phyloP scores from a whole-genome alignment of 2,113 vertebrate genomes.

The Boulengeromyrus knoepffleri region DNA sequence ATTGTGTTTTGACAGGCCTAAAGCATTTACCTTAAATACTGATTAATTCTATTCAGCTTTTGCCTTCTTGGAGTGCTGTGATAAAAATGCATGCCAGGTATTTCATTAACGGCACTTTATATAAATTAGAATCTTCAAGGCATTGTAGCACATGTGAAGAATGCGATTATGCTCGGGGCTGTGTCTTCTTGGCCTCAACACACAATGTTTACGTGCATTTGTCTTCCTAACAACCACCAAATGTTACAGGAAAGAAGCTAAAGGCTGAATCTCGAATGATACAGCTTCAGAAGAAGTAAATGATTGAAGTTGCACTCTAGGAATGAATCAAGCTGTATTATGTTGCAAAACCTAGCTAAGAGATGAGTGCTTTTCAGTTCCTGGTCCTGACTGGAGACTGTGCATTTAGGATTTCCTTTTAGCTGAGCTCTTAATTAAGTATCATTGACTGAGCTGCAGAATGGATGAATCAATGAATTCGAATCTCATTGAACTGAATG shows the following conservation, averaged over 20 bases:
- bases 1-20: background rate
- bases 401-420: background rate
- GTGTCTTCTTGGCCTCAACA: background rate
- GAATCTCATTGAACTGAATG: background rate
- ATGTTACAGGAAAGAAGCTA: background rate
- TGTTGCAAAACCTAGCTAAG: background rate
- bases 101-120: conserved; percentile 11
- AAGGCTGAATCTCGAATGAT: background rate
- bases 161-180: background rate
- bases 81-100: background rate
- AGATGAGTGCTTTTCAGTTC: background rate
- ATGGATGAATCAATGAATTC: background rate
- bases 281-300: background rate
- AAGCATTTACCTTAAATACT: conserved; percentile 20
- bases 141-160: background rate
- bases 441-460: background rate
- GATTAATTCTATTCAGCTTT: conserved; percentile 22
- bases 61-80: background rate
- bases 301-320: background rate
- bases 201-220: background rate
- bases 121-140: conserved; percentile 1
- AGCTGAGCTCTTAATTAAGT: conserved; percentile 3
- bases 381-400: background rate
- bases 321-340: background rate
- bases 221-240: background rate